Conservation (phyloP, 2,113 vertebrate genomes). For the Nibea coibor region DNA sequence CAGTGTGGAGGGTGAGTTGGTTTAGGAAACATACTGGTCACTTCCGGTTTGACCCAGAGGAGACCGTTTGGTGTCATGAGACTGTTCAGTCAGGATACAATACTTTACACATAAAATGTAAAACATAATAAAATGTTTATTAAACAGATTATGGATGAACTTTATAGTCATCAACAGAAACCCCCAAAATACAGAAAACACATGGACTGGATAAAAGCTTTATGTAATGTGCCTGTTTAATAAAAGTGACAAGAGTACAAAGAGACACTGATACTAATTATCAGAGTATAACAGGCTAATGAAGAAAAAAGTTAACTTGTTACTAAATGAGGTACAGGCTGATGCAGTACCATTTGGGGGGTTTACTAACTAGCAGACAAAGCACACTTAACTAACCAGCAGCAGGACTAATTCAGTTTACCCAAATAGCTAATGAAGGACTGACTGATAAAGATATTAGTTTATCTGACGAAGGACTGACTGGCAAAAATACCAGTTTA, state of each 20-base stretch:
- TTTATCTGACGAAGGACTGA: too few species aligned
- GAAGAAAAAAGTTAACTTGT: neutral
- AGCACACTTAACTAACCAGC: neutral
- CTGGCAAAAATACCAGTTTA: neutral
- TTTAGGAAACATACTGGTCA: constrained; percentile 65
- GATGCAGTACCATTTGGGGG: too few species aligned
- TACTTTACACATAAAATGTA: constrained; percentile 10
- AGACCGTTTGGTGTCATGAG: constrained; percentile 24
- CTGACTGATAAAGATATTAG: neutral
- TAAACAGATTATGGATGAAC: neutral
- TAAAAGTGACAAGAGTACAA: neutral
- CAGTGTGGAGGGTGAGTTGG: constrained; percentile 43
- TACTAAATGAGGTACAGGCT: neutral
- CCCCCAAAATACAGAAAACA: neutral
- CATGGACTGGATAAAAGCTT: neutral
- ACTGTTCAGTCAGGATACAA: neutral
- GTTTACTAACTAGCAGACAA: too few species aligned
- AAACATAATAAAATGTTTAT: neutral
- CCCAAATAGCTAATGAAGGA: neutral
- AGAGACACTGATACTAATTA: neutral
- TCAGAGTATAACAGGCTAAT: neutral
- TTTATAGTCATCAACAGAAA: neutral
- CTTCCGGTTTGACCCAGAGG: constrained; percentile 64
- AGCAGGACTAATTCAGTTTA: neutral
- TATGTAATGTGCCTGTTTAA: neutral